A percentile compares a stretch with the other conserved stretches of the same genome.
phyloP scores from a whole-genome alignment of 2,888 invertebrate genomes.

The Xestia rhomboidea region DNA sequence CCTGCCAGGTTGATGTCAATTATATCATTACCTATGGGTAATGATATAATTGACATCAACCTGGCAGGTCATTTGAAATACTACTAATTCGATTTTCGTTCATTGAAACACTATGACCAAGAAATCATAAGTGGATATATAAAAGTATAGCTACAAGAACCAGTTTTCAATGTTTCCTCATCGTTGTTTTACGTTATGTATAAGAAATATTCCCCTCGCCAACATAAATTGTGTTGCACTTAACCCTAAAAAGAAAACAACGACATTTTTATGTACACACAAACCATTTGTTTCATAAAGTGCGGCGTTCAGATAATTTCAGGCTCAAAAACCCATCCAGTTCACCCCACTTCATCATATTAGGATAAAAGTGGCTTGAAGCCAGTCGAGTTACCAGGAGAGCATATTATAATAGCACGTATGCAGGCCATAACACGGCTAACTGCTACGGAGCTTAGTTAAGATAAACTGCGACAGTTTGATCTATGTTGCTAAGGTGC shows the following conservation, averaged over 20 bases:
- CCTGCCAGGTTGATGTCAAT: too few species aligned
- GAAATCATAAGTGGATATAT: not conserved
- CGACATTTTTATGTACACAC: conserved; percentile 33
- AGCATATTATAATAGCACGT: conserved; percentile 36
- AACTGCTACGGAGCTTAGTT: conserved; percentile 43
- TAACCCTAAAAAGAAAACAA: conserved; percentile 43
- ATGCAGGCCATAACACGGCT: conserved; percentile 31
- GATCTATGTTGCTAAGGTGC: conserved; percentile 35
- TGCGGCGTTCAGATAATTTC: conserved; percentile 32
- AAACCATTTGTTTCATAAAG: conserved; percentile 32
- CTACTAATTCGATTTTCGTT: not conserved
- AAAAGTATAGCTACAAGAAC: not conserved
- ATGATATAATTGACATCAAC: not conserved
- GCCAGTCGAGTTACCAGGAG: conserved; percentile 42
- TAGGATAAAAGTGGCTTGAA: conserved; percentile 47
- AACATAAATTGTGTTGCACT: conserved; percentile 33
- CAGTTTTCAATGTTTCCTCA: not conserved
- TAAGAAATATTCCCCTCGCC: not conserved
- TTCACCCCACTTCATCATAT: conserved; percentile 45
- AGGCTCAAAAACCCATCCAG: conserved; percentile 54
- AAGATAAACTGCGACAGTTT: conserved; percentile 57
- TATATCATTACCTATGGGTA: too few species aligned
- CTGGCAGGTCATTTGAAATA: not conserved
- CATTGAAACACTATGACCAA: not conserved
- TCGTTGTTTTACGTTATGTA: not conserved